These are phyloP conservation scores for Sciurus vulgaris DNA, from an alignment of 2,797 vertebrate species.

Conservation along the genomic window DNA sequence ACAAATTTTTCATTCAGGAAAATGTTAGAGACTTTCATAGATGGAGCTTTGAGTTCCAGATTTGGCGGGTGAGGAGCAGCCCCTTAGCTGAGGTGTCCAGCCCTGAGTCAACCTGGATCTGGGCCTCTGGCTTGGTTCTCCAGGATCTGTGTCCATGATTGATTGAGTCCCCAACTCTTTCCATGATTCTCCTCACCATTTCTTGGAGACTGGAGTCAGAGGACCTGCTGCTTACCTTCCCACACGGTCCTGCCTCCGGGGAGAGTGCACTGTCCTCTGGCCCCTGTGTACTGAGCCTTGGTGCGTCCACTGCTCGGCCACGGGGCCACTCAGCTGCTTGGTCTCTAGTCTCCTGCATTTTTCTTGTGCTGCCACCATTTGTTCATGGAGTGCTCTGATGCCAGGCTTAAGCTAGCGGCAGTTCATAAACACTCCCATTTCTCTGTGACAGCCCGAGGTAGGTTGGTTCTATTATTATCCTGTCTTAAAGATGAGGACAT, in stretches of 20 bases:
- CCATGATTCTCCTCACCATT: background rate
- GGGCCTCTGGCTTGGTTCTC: background rate
- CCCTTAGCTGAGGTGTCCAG: background rate
- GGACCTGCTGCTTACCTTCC: background rate
- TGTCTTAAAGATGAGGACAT: conserved; percentile 47
- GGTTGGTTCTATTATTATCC: conserved; percentile 45
- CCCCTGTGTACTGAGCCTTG: background rate
- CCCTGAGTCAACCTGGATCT: background rate
- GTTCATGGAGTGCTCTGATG: background rate
- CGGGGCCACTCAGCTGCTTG: background rate
- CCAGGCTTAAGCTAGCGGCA: background rate
- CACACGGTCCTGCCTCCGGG: background rate
- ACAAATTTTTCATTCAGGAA: no score
- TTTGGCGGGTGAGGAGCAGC: background rate
- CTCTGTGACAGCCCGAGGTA: background rate
- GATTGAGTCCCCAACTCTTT: background rate
- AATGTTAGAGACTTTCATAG: background rate
- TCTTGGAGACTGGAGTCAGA: background rate
- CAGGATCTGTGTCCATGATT: background rate
- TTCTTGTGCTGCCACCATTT: background rate
- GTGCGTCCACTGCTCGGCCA: background rate
- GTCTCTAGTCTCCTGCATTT: background rate
- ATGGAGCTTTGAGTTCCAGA: background rate
- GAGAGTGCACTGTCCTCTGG: background rate
- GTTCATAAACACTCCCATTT: background rate